Percentiles rank a stretch among this genome's conserved stretches.
These are phyloP conservation scores for Gobionotothen gibberifrons DNA, from an alignment of 2,797 vertebrate species.

Conservation along the genomic window DNA sequence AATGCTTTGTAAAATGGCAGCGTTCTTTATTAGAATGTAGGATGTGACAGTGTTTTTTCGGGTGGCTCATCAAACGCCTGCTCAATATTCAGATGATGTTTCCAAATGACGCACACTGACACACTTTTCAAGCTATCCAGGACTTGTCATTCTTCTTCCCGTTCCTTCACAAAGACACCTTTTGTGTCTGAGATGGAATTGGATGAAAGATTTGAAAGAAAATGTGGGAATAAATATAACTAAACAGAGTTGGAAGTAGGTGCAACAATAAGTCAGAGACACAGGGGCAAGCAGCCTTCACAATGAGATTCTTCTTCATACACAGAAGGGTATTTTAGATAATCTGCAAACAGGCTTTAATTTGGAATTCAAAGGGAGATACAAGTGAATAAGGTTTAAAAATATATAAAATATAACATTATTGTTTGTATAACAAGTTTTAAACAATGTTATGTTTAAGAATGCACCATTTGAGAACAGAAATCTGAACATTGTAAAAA, in stretches of 20 bases:
- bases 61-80: conserved; percentile 55
- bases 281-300: conserved; percentile 54
- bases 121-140: conserved; percentile 73
- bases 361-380: conserved; percentile 22
- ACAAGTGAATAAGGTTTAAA: no score
- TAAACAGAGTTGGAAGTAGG: conserved; percentile 65
- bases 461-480: no score
- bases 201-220: conserved; percentile 69
- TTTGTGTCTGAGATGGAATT: conserved; percentile 72
- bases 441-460: no score
- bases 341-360: conserved; percentile 19
- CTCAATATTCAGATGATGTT: conserved; percentile 63
- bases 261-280: conserved; percentile 68
- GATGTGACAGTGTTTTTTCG: conserved; percentile 43
- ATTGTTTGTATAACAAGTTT: no score
- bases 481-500: no score
- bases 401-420: no score
- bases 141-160: conserved; percentile 60
- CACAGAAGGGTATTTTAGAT: conserved; percentile 17
- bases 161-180: conserved; percentile 69
- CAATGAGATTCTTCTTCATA: conserved; percentile 53
- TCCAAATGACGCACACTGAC: conserved; percentile 67
- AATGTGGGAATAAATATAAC: conserved; percentile 78
- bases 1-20: conserved; percentile 1
- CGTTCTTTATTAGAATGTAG: conserved; percentile 38